Base-by-base conservation (phyloP, 2,113 vertebrate species). In the Pterocles orientalis region DNA sequence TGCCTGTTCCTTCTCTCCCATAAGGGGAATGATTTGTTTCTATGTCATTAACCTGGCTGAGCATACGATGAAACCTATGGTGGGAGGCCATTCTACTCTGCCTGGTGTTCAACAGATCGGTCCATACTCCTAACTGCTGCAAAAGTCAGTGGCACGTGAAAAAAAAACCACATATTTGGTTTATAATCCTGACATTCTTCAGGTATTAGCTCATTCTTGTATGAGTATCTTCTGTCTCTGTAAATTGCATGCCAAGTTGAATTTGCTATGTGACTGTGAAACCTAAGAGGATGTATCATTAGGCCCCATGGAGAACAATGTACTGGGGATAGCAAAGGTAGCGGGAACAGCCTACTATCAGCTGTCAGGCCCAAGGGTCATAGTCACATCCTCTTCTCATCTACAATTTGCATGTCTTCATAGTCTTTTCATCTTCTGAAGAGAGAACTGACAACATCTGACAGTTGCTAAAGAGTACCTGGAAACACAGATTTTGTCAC, bases 331-430 rank as follows among this genome's bases (percentile, higher is more conserved):
- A 69, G 66, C 28, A 75, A 69, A 73, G 57, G 45, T 64, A n/a
- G 68, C 0, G 0, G 43, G 33, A 71, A 16, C 60, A 88, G 71
- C 20, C 48, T 95, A 51, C 69, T 92, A 70, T 66, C 66, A 82
- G 1, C 61, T 91, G 88, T 91, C 81, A 94, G 72, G 64, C 68
- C 70, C 39, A 41, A 86, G 81, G 75, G 47, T 95, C 29, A 54
- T 29, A 91, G 80, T 92, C 93, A 65, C 20, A 95, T 94, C 81
- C 89, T 94, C 69, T 95, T 87, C 62, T n/a, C 6, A 0, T 85
- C 79, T 79, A 47, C 84, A 84, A 4, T 78, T 79, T 84, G 61
- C 50, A 28, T 71, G 60, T 77, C 66, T 60, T 73, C 53, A 53
- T 66, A n/a, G 23, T 18, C 33, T 76, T 95, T 85, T 82, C 61